Evolutionary conservation across 2,888 invertebrate species (phyloP).

Genomic region (Cantharis rustica): DNA sequence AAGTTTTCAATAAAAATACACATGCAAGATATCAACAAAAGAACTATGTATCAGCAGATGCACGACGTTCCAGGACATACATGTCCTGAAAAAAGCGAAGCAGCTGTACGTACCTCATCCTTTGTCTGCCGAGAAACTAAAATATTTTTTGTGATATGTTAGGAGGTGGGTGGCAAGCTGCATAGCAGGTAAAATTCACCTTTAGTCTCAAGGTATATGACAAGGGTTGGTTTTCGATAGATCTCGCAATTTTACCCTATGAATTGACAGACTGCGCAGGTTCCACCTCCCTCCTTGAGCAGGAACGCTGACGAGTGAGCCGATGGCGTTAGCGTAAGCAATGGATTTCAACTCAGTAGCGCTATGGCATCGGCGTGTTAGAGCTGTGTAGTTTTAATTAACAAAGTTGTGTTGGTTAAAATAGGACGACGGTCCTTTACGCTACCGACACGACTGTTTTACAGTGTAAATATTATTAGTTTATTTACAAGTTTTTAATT

Average conservation of each 20-base stretch:
- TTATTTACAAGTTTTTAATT: background rate
- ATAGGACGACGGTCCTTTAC: background rate
- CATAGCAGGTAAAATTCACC: constrained; percentile 42
- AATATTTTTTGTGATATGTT: constrained; percentile 30
- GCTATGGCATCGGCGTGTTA: constrained; percentile 20
- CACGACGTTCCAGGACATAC: constrained; percentile 25
- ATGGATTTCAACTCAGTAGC: constrained; percentile 23
- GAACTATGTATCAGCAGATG: constrained; percentile 21
- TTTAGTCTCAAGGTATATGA: constrained; percentile 28
- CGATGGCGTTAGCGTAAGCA: constrained; percentile 2
- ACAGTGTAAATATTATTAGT: background rate
- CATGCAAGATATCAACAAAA: constrained; percentile 9
- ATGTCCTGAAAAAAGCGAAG: constrained; percentile 31
- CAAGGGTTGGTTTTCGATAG: constrained; percentile 26
- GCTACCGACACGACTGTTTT: background rate
- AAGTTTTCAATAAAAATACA: background rate
- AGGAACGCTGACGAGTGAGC: constrained; percentile 1
- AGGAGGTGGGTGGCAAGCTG: constrained; percentile 48
- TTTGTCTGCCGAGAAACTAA: constrained; percentile 29
- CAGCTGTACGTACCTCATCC: constrained; percentile 28
- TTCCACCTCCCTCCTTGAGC: constrained; percentile 20
- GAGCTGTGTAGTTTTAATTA: constrained; percentile 9
- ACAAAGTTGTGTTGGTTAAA: constrained; percentile 8
- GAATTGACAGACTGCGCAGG: constrained; percentile 27
- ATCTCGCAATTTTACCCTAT: constrained; percentile 22